Conservation (phyloP, 2,113 vertebrate species). For the Calidris pugnax region DNA sequence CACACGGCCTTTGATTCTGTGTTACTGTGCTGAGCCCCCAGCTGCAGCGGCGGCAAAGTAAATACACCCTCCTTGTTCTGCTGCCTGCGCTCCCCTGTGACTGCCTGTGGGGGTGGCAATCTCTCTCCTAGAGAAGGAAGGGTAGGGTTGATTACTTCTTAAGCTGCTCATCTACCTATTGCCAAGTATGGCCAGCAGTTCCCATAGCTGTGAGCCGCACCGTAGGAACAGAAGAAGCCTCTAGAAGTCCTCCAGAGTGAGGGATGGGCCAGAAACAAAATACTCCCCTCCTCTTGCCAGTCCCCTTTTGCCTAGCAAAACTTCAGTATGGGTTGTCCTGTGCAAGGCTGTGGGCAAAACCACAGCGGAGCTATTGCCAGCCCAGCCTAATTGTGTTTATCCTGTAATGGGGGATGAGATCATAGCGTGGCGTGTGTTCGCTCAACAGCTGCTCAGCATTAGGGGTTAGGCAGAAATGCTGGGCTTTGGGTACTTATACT, state of each 20-base stretch:
- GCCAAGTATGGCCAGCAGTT: background rate
- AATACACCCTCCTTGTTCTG: background rate
- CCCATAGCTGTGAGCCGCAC: background rate
- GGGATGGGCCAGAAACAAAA: background rate
- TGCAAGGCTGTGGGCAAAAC: conserved; percentile 40
- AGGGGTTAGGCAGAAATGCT: conserved; percentile 17
- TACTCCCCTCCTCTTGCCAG: background rate
- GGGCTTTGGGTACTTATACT: background rate
- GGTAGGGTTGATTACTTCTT: background rate
- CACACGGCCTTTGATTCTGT: background rate
- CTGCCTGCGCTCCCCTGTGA: background rate
- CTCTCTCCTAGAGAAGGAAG: background rate
- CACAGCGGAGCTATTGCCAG: conserved; percentile 8
- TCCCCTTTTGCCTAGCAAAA: background rate
- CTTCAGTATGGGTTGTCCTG: conserved; percentile 1
- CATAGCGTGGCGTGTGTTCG: conserved; percentile 15
- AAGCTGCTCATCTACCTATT: background rate
- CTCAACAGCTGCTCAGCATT: conserved; percentile 59
- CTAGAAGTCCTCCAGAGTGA: background rate
- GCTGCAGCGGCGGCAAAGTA: background rate
- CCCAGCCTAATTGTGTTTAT: conserved; percentile 44
- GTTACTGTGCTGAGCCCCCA: background rate
- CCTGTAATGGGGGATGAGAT: conserved; percentile 53
- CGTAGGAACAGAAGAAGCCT: background rate
- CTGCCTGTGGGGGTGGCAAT: background rate